These are phyloP conservation scores for Lepidocyrtoides sp. DNA, from an alignment of 2,888 invertebrate genomes.

Conservation along the genomic window DNA sequence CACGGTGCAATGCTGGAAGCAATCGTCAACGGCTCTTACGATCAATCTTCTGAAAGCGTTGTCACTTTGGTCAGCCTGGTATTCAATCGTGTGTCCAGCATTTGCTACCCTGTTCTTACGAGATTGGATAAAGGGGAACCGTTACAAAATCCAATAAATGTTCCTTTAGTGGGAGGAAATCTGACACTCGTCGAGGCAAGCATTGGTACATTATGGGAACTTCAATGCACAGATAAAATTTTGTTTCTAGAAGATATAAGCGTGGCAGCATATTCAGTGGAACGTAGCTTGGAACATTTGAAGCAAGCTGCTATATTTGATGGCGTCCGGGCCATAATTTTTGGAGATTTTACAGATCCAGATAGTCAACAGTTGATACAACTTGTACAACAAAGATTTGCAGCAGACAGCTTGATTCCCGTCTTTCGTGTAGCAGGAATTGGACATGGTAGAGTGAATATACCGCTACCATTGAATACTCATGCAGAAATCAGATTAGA, in stretches of 20 bases:
- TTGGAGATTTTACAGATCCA: constrained; percentile 79
- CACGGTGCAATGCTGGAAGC: constrained; percentile 81
- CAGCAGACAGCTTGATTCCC: constrained; percentile 65
- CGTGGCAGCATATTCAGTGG: constrained; percentile 77
- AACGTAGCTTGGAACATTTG: constrained; percentile 78
- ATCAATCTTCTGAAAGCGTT: constrained; percentile 66
- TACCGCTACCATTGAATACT: constrained; percentile 78
- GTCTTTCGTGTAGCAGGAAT: constrained; percentile 75
- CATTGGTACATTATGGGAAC: constrained; percentile 78
- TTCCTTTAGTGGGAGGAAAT: constrained; percentile 77
- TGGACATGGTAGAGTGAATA: constrained; percentile 75
- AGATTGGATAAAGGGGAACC: constrained; percentile 64
- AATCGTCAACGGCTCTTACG: constrained; percentile 76
- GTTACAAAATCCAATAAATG: constrained; percentile 23
- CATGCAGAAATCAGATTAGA: constrained; percentile 52
- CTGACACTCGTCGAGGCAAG: constrained; percentile 71
- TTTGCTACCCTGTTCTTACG: constrained; percentile 69
- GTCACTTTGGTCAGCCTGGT: constrained; percentile 50
- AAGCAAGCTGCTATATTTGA: constrained; percentile 76
- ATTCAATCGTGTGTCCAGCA: constrained; percentile 37
- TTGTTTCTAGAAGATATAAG: constrained; percentile 79
- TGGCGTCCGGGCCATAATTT: constrained; percentile 69
- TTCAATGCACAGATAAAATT: constrained; percentile 57
- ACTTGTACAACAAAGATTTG: constrained; percentile 73
- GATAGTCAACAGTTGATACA: constrained; percentile 65